phyloP scores from a whole-genome alignment of 2,888 invertebrate species.

The Platypus cylindrus region DNA sequence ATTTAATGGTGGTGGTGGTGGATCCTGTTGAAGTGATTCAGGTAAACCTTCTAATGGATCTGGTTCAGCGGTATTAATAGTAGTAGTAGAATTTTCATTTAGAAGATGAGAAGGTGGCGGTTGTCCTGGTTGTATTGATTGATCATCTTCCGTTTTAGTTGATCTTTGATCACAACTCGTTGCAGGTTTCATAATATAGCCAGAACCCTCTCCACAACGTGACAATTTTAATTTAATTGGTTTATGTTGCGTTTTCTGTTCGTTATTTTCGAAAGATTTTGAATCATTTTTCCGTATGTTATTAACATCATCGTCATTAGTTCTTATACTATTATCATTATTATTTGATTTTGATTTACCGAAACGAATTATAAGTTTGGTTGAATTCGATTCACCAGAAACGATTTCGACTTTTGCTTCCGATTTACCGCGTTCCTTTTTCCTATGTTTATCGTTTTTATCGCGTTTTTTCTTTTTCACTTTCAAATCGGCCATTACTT shows the following conservation, averaged over 20 bases:
- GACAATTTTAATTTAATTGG: slow-evolving; percentile 68
- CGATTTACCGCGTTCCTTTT: slow-evolving; percentile 38
- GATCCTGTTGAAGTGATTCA: slow-evolving; percentile 21
- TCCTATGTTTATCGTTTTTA: slow-evolving; percentile 43
- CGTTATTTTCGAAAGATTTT: neutral
- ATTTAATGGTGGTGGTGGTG: slow-evolving; percentile 48
- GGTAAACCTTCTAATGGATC: slow-evolving; percentile 21
- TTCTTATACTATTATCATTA: slow-evolving; percentile 19
- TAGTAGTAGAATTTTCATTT: slow-evolving; percentile 20
- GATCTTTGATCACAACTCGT: slow-evolving; percentile 23
- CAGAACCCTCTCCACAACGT: slow-evolving; percentile 65
- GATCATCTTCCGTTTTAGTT: slow-evolving; percentile 28
- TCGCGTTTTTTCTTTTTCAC: slow-evolving; percentile 46
- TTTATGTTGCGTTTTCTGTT: slow-evolving; percentile 5
- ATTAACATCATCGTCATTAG: slow-evolving; percentile 3
- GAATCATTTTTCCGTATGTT: slow-evolving; percentile 11
- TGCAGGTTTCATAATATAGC: slow-evolving; percentile 44
- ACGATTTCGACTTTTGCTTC: slow-evolving; percentile 42
- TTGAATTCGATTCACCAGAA: slow-evolving; percentile 29
- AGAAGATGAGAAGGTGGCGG: too few species aligned
- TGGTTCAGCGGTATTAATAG: slow-evolving; percentile 13
- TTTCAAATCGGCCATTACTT: slow-evolving; percentile 74
- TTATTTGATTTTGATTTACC: slow-evolving; percentile 34
- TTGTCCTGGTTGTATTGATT: slow-evolving; percentile 26
- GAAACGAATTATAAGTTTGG: slow-evolving; percentile 67